Conservation (phyloP, 2,113 vertebrate genomes). For the Silurus meridionalis region DNA sequence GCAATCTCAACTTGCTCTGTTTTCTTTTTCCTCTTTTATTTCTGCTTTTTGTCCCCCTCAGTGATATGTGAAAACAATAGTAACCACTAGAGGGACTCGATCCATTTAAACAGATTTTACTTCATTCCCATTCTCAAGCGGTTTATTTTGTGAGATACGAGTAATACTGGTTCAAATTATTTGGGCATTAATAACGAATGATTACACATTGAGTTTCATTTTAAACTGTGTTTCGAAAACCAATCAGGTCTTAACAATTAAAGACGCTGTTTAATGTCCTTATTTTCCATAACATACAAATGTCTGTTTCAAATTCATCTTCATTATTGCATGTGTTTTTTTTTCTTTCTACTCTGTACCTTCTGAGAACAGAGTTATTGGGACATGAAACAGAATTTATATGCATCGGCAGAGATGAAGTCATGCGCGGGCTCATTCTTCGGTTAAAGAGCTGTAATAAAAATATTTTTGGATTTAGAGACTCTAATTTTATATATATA, state of each 20-base stretch:
- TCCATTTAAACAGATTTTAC: not conserved
- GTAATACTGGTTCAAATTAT: not conserved
- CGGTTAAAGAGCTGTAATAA: conserved; percentile 27
- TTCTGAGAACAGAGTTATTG: conserved; percentile 45
- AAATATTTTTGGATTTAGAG: not conserved
- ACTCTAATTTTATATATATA: conserved; percentile 24
- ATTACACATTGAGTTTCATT: not conserved
- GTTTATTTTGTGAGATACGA: not conserved
- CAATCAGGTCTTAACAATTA: not conserved
- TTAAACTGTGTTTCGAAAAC: not conserved
- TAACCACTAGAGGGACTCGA: conserved; percentile 48
- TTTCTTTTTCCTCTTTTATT: not conserved
- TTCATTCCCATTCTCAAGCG: not conserved
- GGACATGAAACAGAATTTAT: conserved; percentile 54
- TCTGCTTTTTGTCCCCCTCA: not conserved
- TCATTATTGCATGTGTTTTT: not conserved
- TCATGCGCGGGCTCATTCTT: conserved; percentile 25
- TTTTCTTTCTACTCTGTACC: conserved; percentile 1
- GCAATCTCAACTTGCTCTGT: not conserved
- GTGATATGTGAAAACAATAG: not conserved
- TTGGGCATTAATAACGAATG: no score
- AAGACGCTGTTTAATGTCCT: not conserved
- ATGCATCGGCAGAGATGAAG: conserved; percentile 47
- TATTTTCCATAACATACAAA: not conserved
- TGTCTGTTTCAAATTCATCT: no score